These are phyloP conservation scores for Riparia riparia DNA, from an alignment of 2,113 vertebrate genomes.

Conservation along the genomic window DNA sequence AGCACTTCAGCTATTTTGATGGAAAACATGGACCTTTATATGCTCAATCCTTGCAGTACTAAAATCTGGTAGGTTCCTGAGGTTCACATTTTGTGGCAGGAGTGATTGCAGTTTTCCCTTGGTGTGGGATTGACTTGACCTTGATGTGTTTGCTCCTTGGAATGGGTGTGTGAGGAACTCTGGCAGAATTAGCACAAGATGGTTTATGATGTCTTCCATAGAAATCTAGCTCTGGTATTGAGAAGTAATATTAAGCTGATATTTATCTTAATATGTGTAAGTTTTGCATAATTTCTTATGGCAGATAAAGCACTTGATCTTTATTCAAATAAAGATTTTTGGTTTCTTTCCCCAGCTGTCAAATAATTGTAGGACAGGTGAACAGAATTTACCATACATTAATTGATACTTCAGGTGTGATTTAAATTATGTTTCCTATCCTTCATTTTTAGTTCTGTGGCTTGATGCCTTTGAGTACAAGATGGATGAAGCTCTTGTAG, in stretches of 20 bases:
- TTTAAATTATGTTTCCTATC: background rate
- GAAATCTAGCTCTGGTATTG: background rate
- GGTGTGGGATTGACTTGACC: background rate
- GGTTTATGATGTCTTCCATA: background rate
- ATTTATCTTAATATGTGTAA: background rate
- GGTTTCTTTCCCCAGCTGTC: background rate
- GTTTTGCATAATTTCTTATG: background rate
- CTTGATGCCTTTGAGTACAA: background rate
- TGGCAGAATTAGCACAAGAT: background rate
- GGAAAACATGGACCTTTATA: slow-evolving; percentile 99
- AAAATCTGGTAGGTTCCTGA: slow-evolving; percentile 93
- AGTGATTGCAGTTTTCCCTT: background rate
- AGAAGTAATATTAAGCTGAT: background rate
- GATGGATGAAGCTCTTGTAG: background rate
- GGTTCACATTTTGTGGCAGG: background rate
- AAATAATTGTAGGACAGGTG: background rate
- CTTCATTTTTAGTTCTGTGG: background rate
- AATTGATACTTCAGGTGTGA: background rate
- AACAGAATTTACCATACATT: background rate
- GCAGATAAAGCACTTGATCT: background rate
- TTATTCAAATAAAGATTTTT: background rate
- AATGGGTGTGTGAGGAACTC: background rate
- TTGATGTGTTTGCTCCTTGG: background rate
- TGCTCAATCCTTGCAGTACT: slow-evolving; percentile 98
- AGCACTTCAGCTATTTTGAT: slow-evolving; percentile 97